Conservation (phyloP, 2,113 vertebrate species). For the Gasterosteus aculeatus region DNA sequence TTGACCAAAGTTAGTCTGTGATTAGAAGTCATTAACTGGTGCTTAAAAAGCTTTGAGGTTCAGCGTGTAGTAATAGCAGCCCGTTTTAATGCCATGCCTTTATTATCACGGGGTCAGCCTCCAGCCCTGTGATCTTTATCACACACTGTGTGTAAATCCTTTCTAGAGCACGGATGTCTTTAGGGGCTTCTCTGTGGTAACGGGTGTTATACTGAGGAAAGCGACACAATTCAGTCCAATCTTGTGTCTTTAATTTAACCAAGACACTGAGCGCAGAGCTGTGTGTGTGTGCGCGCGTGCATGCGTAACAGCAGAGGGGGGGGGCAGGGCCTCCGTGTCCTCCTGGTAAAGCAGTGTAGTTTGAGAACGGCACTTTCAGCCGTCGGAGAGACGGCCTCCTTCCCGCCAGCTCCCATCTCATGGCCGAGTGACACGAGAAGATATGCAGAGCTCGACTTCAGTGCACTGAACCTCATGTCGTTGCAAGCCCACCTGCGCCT, state of each 20-base stretch:
- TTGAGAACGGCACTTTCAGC: slow-evolving; percentile 77
- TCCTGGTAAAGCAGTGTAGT: slow-evolving; percentile 76
- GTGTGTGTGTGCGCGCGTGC: neutral
- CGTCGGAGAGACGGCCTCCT: slow-evolving; percentile 54
- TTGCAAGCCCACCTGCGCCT: slow-evolving; percentile 49
- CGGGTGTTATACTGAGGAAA: neutral
- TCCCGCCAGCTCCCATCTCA: slow-evolving; percentile 29
- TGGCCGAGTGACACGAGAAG: slow-evolving; percentile 35
- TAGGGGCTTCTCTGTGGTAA: neutral
- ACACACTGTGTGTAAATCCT: neutral
- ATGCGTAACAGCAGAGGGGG: slow-evolving; percentile 8
- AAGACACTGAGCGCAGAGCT: neutral
- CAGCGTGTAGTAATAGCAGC: neutral
- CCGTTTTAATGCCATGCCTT: neutral
- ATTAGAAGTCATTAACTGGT: neutral
- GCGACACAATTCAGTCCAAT: neutral
- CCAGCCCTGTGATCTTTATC: slow-evolving; percentile 1
- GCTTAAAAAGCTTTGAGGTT: no score
- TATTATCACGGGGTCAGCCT: neutral
- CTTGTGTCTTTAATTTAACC: neutral
- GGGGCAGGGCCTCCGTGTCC: slow-evolving; percentile 59
- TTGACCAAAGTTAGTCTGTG: neutral
- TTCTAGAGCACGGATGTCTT: neutral
- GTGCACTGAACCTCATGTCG: slow-evolving; percentile 3
- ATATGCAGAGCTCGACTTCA: slow-evolving; percentile 6